Evolutionary conservation across 2,888 invertebrate genomes (phyloP).

Genomic region (Patella pellucida): DNA sequence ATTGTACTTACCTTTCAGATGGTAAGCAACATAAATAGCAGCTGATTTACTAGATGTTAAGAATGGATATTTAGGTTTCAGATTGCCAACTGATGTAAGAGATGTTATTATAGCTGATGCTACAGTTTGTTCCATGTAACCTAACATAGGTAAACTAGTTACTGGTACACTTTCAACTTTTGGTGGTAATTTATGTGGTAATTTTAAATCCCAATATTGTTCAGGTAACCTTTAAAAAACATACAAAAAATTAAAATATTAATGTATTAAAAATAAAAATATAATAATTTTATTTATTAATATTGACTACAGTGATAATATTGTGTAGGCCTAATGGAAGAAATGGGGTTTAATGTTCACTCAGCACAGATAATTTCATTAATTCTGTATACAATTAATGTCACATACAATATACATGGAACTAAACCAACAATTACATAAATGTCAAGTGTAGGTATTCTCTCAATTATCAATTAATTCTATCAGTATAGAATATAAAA

Average conservation of each 20-base stretch:
- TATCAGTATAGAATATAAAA: too few species aligned
- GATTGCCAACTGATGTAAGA: constrained; percentile 67
- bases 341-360: not conserved
- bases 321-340: too few species aligned
- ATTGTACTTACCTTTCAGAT: constrained; percentile 67
- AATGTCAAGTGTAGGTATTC: too few species aligned
- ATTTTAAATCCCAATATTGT: constrained; percentile 65
- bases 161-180: constrained; percentile 60
- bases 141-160: constrained; percentile 68
- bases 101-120: constrained; percentile 67
- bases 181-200: constrained; percentile 71
- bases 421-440: too few species aligned
- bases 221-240: constrained; percentile 63
- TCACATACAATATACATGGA: too few species aligned
- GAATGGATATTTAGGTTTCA: constrained; percentile 72
- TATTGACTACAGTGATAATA: not conserved
- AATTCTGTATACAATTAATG: too few species aligned
- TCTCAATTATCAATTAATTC: too few species aligned
- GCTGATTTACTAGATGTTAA: constrained; percentile 67
- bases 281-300: not conserved
- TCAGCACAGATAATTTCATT: too few species aligned
- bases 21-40: constrained; percentile 69
- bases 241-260: constrained; percentile 4
- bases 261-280: not conserved
- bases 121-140: constrained; percentile 71